These are phyloP conservation scores for Ascaphus truei DNA, from an alignment of 2,113 vertebrate genomes.

Conservation along the genomic window DNA sequence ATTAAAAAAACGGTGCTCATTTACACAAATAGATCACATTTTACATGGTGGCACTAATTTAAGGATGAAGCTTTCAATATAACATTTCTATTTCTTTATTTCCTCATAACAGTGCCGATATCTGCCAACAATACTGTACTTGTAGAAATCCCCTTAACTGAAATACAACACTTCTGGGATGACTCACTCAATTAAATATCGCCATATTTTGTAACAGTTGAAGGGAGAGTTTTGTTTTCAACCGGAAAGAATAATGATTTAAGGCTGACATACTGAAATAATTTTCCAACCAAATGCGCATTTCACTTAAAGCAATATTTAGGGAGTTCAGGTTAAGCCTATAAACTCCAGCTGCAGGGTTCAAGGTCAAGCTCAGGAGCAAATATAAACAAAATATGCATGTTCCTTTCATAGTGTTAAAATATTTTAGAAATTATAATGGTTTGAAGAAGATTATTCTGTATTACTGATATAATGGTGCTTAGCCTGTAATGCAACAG, in stretches of 20 bases:
- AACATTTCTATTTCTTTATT: neutral
- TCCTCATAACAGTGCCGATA: neutral
- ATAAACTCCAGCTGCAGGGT: neutral
- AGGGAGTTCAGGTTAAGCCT: neutral
- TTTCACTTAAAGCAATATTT: neutral
- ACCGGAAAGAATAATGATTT: neutral
- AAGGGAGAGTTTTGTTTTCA: constrained; percentile 11
- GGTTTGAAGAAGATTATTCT: too few species aligned
- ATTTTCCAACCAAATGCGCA: neutral
- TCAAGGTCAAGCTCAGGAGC: neutral
- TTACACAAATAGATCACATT: neutral
- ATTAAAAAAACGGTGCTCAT: too few species aligned
- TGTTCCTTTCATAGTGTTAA: too few species aligned
- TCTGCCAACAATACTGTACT: constrained; percentile 14
- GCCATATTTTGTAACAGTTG: neutral
- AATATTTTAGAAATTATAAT: too few species aligned
- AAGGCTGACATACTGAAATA: neutral
- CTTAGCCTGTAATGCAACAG: too few species aligned
- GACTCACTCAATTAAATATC: neutral
- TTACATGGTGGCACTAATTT: constrained; percentile 6
- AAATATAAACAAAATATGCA: too few species aligned
- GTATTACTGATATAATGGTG: too few species aligned
- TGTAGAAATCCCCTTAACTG: neutral
- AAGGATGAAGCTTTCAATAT: too few species aligned
- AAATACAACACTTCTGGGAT: constrained; percentile 22